Evolutionary conservation across 2,797 vertebrate species (phyloP).

Genomic region (Catharus ustulatus): DNA sequence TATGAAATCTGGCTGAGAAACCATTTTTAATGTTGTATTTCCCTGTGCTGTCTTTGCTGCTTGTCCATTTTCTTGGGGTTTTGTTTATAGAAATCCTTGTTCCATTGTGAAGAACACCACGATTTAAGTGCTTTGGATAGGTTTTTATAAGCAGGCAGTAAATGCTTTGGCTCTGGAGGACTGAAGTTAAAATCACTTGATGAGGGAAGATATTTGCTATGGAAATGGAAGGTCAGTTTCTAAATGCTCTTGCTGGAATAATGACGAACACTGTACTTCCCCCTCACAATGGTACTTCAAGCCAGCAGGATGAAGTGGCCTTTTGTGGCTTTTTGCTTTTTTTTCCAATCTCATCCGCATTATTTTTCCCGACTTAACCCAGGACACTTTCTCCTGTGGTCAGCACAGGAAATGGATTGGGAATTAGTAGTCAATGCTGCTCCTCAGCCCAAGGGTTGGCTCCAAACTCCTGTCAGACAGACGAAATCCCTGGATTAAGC

Average conservation of each 20-base stretch:
- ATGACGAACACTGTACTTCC: not conserved
- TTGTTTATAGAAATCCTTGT: not conserved
- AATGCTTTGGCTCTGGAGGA: not conserved
- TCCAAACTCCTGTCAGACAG: not conserved
- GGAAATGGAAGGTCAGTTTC: not conserved
- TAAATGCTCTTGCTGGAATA: not conserved
- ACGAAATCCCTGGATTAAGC: not conserved
- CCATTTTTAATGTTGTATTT: not conserved
- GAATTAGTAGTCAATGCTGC: not conserved
- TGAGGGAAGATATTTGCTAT: not conserved
- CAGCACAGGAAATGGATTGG: not conserved
- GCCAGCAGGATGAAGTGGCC: not conserved
- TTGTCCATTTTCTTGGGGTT: not conserved
- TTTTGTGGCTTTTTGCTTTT: not conserved
- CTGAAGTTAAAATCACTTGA: not conserved
- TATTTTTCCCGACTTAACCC: not conserved
- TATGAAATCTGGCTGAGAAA: not conserved
- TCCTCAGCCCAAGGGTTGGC: not conserved
- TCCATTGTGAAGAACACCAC: not conserved
- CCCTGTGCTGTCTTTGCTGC: not conserved
- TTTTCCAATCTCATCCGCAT: not conserved
- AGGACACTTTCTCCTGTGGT: not conserved
- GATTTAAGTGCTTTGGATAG: not conserved
- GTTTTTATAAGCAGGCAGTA: not conserved
- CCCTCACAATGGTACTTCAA: not conserved